Percentiles rank a stretch among this genome's conserved stretches.
phyloP scores from a whole-genome alignment of 1,140 invertebrate genomes.

The Cephus cinctus region DNA sequence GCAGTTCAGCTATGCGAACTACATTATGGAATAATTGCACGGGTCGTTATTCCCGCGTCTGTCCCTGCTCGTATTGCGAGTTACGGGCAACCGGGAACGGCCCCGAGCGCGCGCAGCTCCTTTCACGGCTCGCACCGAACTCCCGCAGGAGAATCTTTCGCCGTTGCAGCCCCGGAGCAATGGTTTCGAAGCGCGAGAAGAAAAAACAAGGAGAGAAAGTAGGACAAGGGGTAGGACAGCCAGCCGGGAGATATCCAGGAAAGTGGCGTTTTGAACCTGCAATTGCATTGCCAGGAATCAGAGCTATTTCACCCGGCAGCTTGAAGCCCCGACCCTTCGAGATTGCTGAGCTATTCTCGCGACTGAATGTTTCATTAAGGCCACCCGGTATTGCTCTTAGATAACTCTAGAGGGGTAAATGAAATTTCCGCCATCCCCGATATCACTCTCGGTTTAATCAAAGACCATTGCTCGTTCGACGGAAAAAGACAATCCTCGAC shows the following conservation, averaged over 20 bases:
- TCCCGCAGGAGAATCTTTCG: not conserved
- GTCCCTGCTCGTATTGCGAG: slow-evolving; percentile 28
- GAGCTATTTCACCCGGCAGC: slow-evolving; percentile 43
- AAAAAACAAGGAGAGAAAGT: no score
- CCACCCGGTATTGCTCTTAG: slow-evolving; percentile 59
- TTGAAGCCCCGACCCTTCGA: slow-evolving; percentile 49
- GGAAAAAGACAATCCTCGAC: slow-evolving; percentile 34
- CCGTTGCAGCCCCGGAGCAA: no score
- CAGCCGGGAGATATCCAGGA: slow-evolving; percentile 49
- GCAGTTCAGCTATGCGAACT: slow-evolving; percentile 44
- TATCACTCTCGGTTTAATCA: slow-evolving; percentile 54
- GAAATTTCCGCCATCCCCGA: slow-evolving; percentile 58
- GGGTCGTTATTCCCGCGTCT: slow-evolving; percentile 41
- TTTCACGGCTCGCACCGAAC: slow-evolving; percentile 19
- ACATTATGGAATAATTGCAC: slow-evolving; percentile 48
- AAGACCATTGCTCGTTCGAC: slow-evolving; percentile 47
- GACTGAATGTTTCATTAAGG: slow-evolving; percentile 59
- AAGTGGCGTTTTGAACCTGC: slow-evolving; percentile 56
- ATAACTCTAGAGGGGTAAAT: slow-evolving; percentile 59
- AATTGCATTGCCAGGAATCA: slow-evolving; percentile 57
- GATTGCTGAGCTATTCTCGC: slow-evolving; percentile 58
- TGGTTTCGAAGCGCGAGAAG: no score
- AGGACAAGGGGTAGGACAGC: no score
- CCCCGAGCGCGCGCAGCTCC: slow-evolving; percentile 17
- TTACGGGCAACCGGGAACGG: slow-evolving; percentile 35